Base-by-base conservation (phyloP, 2,113 vertebrate species). In the Carettochelys insculpta region DNA sequence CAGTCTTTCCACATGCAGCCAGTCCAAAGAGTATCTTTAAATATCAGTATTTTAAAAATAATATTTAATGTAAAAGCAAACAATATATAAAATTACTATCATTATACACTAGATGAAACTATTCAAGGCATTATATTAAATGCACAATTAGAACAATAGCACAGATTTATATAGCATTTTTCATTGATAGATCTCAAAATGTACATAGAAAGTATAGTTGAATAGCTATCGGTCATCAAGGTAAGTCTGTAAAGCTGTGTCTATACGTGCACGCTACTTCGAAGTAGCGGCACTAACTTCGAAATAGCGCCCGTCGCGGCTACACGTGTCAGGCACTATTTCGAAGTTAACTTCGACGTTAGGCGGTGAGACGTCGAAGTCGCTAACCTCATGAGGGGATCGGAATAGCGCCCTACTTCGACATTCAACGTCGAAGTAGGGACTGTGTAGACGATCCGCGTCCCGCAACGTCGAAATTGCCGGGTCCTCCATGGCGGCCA, bases 121-220 rank as follows among this genome's bases (percentile, higher is more conserved):
- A 41, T 38, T 41, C 24, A 43, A 38, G 11, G 38, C 20, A 73
- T 27, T 43, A 95, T 91, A 82, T 85, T 87, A 82, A 85, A 93
- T 93, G 95, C 94, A 94, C 92, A 95, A 83, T 53, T 95, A 80
- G 75, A 88, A 82, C 25, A 94, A 81, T 91, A 83, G 5, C 47
- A 83, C 87, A 93, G 91, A 92, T 58, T 91, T 91, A 93, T 73
- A 95, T 77, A 91, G 25, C 20, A 77, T 50, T 95, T 95, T 95
- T 92, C 80, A 91, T 85, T 50, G 81, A 38, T 75, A 96, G 85
- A 68, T 87, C 84, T 95, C 91, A 94, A 95, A 94, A n/a, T n/a
- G 91, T n/a, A 82, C 34, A 90, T 65, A 83, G 87, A 80, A 77
- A 84, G 77, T 80, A 75, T 77, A 80, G 53, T 8, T 38, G 47